Evolutionary conservation across 2,888 invertebrate species (phyloP), one percentile per base, ranked within the genome.

Genomic region (Branchipolynoe longqiensis): DNA sequence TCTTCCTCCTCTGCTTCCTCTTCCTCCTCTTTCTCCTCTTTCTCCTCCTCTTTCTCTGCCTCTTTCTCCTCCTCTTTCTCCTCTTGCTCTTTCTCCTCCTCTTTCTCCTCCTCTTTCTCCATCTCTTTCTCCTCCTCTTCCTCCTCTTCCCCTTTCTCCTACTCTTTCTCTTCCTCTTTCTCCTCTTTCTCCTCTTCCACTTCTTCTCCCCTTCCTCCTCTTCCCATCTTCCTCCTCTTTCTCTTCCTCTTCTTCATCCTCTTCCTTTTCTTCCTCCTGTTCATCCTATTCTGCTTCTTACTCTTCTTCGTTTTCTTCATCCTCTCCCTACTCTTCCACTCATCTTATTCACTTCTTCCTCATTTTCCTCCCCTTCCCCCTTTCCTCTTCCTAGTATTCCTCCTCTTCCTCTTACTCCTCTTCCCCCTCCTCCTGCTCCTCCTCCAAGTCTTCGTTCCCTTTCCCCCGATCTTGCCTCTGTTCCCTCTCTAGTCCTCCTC

Each of bases 201-300:
- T 62, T 25, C 62, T 25, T 62, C 62, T n/a, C 28, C 28, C 78
- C 78, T 28, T 25, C 78, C 25, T 41, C n/a, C 41, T 31, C 41
- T 78, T 41, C 48, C 41, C n/a, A 38, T 14, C 78, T 40, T 25
- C 48, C 41, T 78, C 78, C 48, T 28, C 41, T 41, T 31, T 36
- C n/a, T n/a, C 36, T n/a, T 36, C 40, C 28, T 25, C 48, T 48
- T 28, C 38, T 48, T 48, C 54, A 14, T 81, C 54, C 25, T 28
- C 25, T 28, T 25, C 54, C 25, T 48, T 28, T 25, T 48, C 81
- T 12, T 28, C 25, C 81, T 28, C 38, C 25, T 48, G 4, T 25
- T 48, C 81, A 18, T 14, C 25, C 81, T 14, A 8, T 41, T 28
- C 25, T 14, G 14, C 54, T 28, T 25, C 28, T 25, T 28, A 14